phyloP scores from a whole-genome alignment of 2,888 invertebrate species.

The Metacarcinus magister region DNA sequence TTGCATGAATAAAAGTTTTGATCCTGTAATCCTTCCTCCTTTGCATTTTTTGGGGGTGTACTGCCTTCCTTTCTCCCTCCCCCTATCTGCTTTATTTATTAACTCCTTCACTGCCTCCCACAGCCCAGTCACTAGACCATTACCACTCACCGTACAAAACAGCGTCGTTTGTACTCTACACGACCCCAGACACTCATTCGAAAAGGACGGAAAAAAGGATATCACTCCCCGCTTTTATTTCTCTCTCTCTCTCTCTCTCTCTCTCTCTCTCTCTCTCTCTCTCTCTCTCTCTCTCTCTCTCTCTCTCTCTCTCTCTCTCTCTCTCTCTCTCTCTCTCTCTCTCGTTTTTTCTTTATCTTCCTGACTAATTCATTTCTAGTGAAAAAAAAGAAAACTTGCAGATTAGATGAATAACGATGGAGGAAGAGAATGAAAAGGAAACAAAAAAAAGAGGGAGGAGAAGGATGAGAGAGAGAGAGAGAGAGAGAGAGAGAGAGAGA shows the following conservation, averaged over 20 bases:
- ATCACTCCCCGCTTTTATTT: not conserved
- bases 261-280: constrained; percentile 49
- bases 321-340: constrained; percentile 42
- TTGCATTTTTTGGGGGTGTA: not conserved
- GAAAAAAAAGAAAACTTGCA: not conserved
- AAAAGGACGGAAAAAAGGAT: not conserved
- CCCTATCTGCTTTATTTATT: not conserved
- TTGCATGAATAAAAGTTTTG: not conserved
- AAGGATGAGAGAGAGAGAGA: not conserved
- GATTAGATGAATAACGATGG: not conserved
- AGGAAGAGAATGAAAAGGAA: not conserved
- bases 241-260: not conserved
- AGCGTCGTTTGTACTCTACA: not conserved
- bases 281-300: constrained; percentile 35
- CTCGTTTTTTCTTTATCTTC: not conserved
- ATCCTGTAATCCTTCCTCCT: not conserved
- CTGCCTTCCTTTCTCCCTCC: not conserved
- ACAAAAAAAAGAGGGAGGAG: not conserved
- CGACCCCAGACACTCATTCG: not conserved
- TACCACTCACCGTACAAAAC: not conserved
- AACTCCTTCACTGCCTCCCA: not conserved
- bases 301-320: constrained; percentile 10
- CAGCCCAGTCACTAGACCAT: not conserved
- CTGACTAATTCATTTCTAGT: not conserved
- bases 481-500: constrained; percentile 52